Conservation (phyloP, 1,140 invertebrate species). For the Eriosoma lanigerum region DNA sequence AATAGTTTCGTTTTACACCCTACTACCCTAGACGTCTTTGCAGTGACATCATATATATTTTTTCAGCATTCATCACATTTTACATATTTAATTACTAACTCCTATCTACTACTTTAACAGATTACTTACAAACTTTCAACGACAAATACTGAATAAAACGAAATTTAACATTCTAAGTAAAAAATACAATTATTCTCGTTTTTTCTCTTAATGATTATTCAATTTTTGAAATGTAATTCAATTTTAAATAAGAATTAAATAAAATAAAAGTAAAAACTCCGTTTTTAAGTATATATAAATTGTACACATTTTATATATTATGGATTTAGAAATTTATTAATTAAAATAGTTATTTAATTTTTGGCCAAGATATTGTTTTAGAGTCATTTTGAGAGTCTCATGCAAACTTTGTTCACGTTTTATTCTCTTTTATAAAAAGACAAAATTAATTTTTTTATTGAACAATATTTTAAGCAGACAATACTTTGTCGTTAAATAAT, state of each 20-base stretch:
- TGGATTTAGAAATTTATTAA: neutral
- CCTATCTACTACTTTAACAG: neutral
- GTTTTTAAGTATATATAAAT: neutral
- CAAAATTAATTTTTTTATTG: no score
- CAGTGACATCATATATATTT: neutral
- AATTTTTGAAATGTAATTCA: neutral
- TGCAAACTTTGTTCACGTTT: no score
- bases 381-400: no score
- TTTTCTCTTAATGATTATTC: neutral
- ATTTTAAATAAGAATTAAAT: neutral
- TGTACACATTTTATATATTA: no score
- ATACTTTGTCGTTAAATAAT: no score
- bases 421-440: no score
- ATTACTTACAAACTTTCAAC: neutral
- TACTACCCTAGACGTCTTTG: neutral
- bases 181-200: neutral
- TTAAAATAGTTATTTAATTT: neutral
- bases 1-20: neutral
- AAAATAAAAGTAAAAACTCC: neutral
- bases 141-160: neutral
- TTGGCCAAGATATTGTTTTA: neutral
- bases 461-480: no score
- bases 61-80: neutral
- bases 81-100: slow-evolving; percentile 12
- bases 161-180: neutral